Conservation (phyloP, 1,140 invertebrate species). For the Oryctes rhinoceros region DNA sequence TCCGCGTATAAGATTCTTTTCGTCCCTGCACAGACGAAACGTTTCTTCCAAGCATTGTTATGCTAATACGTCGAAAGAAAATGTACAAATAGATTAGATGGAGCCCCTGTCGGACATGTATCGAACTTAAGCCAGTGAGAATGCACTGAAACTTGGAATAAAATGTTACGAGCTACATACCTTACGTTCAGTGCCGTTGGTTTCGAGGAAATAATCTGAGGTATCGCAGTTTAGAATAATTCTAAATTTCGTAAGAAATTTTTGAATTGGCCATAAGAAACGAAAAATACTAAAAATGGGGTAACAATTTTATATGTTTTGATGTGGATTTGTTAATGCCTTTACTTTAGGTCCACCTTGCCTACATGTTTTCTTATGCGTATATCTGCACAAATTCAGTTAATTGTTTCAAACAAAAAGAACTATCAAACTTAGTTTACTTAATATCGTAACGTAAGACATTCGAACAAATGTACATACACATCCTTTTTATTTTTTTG, state of each 20-base stretch:
- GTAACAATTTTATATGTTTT: too few species aligned
- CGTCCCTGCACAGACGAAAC: neutral
- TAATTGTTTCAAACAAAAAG: too few species aligned
- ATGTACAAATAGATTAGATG: slow-evolving; percentile 35
- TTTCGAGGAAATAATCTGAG: neutral
- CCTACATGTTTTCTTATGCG: too few species aligned
- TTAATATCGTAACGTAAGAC: too few species aligned
- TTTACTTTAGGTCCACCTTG: too few species aligned
- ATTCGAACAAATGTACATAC: too few species aligned
- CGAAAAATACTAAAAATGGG: too few species aligned
- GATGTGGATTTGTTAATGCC: too few species aligned
- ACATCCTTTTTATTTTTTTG: too few species aligned
- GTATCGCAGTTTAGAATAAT: neutral
- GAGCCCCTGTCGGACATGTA: slow-evolving; percentile 15
- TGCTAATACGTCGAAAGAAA: slow-evolving; percentile 28
- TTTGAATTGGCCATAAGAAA: neutral
- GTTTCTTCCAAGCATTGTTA: slow-evolving; percentile 30
- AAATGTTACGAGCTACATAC: slow-evolving; percentile 30
- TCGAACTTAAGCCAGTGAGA: neutral
- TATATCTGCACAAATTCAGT: too few species aligned
- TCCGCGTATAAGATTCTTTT: slow-evolving; percentile 2
- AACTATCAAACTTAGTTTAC: too few species aligned
- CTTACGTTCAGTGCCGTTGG: slow-evolving; percentile 6
- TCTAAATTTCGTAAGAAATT: neutral
- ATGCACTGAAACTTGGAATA: slow-evolving; percentile 17